These are phyloP conservation scores for Magallana angulata DNA, from an alignment of 1,140 invertebrate species.

Conservation along the genomic window DNA sequence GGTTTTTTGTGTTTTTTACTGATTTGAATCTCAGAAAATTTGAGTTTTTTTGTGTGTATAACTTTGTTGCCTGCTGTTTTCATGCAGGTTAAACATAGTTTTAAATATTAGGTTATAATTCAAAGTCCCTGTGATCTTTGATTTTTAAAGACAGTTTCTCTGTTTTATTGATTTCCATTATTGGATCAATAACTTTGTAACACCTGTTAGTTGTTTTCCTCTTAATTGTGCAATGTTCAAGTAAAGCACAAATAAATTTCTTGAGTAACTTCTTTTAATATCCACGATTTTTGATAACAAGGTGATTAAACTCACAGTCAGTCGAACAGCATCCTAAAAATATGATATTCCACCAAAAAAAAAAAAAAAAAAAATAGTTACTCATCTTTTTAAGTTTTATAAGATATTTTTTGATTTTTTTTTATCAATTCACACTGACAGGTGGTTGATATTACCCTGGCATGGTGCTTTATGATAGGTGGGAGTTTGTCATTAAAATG, in stretches of 20 bases:
- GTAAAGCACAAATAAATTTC: neutral
- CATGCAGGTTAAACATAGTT: neutral
- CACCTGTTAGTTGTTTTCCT: neutral
- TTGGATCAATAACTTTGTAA: neutral
- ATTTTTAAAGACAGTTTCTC: neutral
- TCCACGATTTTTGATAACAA: neutral
- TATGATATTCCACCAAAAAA: neutral
- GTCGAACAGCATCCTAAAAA: neutral
- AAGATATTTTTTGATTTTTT: neutral
- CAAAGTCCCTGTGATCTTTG: neutral
- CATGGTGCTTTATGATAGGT: slow-evolving; percentile 10
- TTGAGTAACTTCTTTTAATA: neutral
- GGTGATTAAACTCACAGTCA: neutral
- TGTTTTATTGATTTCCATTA: neutral
- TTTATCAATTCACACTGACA: neutral
- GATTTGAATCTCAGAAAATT: too few species aligned
- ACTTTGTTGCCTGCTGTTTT: neutral
- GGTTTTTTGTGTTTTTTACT: too few species aligned
- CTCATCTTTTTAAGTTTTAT: neutral
- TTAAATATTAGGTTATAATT: too few species aligned
- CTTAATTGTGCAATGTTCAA: neutral
- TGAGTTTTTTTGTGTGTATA: too few species aligned
- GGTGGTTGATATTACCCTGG: neutral
- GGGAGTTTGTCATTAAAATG: neutral
- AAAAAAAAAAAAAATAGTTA: neutral